Evolutionary conservation across 2,888 invertebrate species (phyloP), one percentile per base, ranked within the genome.

Genomic region (Acholoe squamosa): DNA sequence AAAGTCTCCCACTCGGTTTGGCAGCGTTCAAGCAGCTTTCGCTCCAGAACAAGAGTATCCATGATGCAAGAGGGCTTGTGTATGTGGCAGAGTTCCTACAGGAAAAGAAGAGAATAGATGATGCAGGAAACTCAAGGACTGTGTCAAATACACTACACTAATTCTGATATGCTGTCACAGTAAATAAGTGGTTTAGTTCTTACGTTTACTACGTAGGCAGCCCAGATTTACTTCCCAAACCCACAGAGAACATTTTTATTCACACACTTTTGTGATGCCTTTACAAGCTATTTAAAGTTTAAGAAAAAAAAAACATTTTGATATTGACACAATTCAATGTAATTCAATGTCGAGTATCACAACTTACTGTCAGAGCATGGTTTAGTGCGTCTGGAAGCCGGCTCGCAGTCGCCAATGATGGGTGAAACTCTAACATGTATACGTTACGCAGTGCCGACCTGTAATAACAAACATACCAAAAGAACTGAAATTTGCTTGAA

Each of bases 341-440:
- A n/a, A 61, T 19, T 61, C 22, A 12, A 61, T 61, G n/a, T 19
- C 19, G n/a, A 61, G n/a, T 14, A 61, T 43, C 14, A 61, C 5
- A 61, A 54, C 90, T 90, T 33, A 95, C 96, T 94, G 94, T 94
- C 67, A 94, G 93, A 19, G 95, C 94, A 92, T 94, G 94, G 80
- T 94, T 93, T 16, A 96, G 91, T 25, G 95, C 94, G 28, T 93
- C 92, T 16, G 95, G 95, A 12, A 96, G 92, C 19, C 94, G 93
- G 90, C 94, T 94, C 67, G 95, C 95, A 7, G 95, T 91, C 71
- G 95, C 94, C 67, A 96, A 93, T 12, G 94, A 94, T 12, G 95
- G 95, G 91, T 96, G 96, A 91, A 95, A 96, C 92, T 96, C 96
- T 71, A 96, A 92, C 92, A 96, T 93, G 92, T 94, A 95, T 25